Conservation (phyloP, 2,113 vertebrate species). For the Triplophysa dalaica region DNA sequence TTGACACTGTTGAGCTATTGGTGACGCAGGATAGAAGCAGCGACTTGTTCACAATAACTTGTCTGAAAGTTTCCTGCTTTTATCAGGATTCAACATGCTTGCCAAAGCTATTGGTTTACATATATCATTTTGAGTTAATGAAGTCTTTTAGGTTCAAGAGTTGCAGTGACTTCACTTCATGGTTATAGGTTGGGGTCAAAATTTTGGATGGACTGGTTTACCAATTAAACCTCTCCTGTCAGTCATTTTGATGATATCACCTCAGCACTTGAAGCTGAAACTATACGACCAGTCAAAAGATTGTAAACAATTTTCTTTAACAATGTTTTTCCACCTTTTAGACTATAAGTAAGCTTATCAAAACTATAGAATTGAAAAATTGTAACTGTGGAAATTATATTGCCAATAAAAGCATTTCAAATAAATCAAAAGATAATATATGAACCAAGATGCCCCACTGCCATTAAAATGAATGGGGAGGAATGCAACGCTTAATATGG, state of each 20-base stretch:
- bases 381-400: no score
- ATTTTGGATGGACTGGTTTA: conserved; percentile 16
- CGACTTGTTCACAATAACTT: conserved; percentile 26
- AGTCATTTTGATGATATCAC: conserved; percentile 31
- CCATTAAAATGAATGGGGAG: no score
- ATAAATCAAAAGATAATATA: no score
- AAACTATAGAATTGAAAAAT: no score
- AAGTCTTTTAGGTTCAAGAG: conserved; percentile 12
- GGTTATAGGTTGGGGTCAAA: conserved; percentile 6
- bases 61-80: conserved; percentile 27
- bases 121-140: conserved; percentile 39
- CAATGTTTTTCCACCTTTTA: no score
- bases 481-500: no score
- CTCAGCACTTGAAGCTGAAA: no score
- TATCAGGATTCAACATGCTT: conserved; percentile 24
- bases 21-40: conserved; percentile 55
- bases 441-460: no score
- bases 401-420: no score
- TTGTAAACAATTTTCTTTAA: no score
- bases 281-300: no score
- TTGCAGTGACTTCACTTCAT: conserved; percentile 16
- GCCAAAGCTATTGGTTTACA: conserved; percentile 15
- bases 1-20: conserved; percentile 53
- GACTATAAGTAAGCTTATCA: no score
- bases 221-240: neutral